Evolutionary conservation across 2,888 invertebrate genomes (phyloP), one percentile per base, ranked within the genome.

Genomic region (Coecobrya sp.): DNA sequence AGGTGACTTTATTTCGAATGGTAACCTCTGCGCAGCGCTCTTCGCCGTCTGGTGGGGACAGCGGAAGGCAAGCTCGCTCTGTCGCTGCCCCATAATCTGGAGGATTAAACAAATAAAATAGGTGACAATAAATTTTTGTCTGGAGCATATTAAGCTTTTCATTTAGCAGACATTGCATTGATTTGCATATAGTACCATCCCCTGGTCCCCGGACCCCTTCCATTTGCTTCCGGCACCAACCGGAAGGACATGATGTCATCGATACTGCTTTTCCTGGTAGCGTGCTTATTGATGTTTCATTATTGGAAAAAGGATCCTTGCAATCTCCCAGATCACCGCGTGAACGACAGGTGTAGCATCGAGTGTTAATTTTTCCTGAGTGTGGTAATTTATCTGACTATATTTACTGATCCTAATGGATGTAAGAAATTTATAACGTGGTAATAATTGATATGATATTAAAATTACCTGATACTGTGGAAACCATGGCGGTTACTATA

Each of bases 141-240:
- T n/a, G n/a, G n/a, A n/a, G n/a, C n/a, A n/a, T n/a, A n/a, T n/a
- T n/a, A n/a, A n/a, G n/a, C n/a, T n/a, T n/a, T n/a, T n/a, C n/a
- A n/a, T n/a, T n/a, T n/a, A n/a, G n/a, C n/a, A n/a, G n/a, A n/a
- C n/a, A n/a, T n/a, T n/a, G n/a, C 19, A 87, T 11, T 55, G 22
- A 8, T 55, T 49, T 27, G 8, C 22, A 45, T 22, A 22, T n/a
- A 2, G 59, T 65, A 98, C 98, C 98, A 94, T 96, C 96, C 97
- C 94, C 97, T 97, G 82, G 97, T 96, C 95, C 97, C 97, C 94
- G 97, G 97, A 91, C 97, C 97, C 96, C 96, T 96, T 98, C 98
- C 55, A 98, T 97, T 84, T 98, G 97, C 96, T 99, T 99, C 30
- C 98, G 98, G 95, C 99, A 99, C 99, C 99, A 99, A 59, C 98